A percentile compares a stretch with the other conserved stretches of the same genome.
phyloP scores from a whole-genome alignment of 2,113 vertebrate genomes.

The Seriola aureovittata region DNA sequence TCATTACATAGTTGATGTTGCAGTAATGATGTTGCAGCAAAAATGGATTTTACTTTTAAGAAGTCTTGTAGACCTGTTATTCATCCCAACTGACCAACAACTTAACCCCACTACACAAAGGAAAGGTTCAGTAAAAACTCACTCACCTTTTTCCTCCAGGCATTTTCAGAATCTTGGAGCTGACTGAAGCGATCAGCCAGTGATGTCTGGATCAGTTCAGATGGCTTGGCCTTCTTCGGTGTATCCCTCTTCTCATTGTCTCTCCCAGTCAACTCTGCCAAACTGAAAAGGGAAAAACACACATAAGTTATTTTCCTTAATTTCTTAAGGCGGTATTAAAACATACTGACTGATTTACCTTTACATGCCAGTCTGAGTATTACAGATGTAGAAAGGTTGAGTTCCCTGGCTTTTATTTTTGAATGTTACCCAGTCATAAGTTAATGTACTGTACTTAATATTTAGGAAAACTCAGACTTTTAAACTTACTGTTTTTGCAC shows the following conservation, averaged over 20 bases:
- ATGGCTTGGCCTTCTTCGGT: constrained; percentile 69
- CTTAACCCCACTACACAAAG: background rate
- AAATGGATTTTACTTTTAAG: background rate
- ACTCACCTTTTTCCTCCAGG: constrained; percentile 86
- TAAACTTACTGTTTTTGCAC: background rate
- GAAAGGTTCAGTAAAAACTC: background rate
- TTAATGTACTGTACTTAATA: background rate
- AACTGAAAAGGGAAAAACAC: constrained; percentile 59
- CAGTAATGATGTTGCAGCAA: no score
- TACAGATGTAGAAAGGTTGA: background rate
- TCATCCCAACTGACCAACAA: background rate
- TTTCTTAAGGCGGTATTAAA: background rate
- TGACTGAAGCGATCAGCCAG: constrained; percentile 83
- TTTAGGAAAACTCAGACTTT: background rate
- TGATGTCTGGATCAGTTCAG: constrained; percentile 65
- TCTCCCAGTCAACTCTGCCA: constrained; percentile 65
- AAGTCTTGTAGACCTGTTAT: background rate
- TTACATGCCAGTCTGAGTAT: background rate
- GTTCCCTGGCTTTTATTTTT: no score
- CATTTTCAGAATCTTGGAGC: constrained; percentile 82
- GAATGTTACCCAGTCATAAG: background rate
- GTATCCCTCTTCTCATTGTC: constrained; percentile 67
- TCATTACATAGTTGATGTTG: constrained; percentile 21
- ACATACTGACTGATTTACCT: no score
- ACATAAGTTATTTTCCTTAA: background rate